Conservation (phyloP, 2,797 vertebrate species). For the Semotilus atromaculatus region DNA sequence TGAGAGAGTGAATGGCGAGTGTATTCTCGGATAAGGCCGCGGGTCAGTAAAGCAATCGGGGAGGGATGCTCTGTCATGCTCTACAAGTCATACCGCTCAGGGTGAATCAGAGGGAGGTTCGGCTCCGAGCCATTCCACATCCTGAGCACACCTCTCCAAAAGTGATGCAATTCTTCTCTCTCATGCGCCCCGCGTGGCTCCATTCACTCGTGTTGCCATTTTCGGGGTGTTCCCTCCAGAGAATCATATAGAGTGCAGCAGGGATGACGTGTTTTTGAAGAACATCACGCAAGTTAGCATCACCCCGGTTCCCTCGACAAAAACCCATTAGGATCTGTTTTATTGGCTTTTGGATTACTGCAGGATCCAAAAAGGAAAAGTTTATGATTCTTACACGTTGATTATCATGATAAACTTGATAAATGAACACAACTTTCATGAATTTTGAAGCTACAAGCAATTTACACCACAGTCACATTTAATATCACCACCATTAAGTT, state of each 20-base stretch:
- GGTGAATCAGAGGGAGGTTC: slow-evolving; percentile 26
- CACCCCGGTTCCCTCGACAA: background rate
- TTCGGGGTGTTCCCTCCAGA: background rate
- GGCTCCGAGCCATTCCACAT: slow-evolving; percentile 9
- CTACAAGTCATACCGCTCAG: slow-evolving; percentile 1
- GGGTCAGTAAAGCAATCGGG: slow-evolving; percentile 26
- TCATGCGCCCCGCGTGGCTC: background rate
- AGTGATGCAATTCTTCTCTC: background rate
- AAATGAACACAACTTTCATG: background rate
- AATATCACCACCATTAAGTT: background rate
- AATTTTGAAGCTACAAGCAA: background rate
- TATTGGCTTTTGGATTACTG: too few relatives aligned
- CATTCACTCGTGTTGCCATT: background rate
- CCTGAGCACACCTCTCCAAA: slow-evolving; percentile 4
- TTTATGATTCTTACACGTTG: too few relatives aligned
- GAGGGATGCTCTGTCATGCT: slow-evolving; percentile 18
- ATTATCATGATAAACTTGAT: too few relatives aligned
- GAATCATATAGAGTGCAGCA: background rate
- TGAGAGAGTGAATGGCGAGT: background rate
- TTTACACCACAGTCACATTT: background rate
- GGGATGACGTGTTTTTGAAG: background rate
- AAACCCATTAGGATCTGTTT: too few relatives aligned
- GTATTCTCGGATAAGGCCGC: background rate
- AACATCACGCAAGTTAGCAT: background rate
- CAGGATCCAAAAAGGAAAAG: too few relatives aligned